Evolutionary conservation across 2,888 invertebrate species (phyloP), one percentile per base, ranked within the genome.

Genomic region (Trilocha varians): DNA sequence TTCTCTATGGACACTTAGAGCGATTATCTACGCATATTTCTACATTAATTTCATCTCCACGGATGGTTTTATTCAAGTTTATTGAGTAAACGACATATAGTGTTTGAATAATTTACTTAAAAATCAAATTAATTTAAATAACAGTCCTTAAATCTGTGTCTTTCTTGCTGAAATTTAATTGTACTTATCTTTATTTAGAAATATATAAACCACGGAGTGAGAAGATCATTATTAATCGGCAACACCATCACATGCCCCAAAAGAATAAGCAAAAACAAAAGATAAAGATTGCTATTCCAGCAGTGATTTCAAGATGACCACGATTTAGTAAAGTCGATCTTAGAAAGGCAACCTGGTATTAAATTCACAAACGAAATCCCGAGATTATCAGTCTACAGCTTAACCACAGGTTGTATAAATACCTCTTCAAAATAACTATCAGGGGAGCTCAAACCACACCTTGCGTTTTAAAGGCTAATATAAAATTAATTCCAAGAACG

Each of bases 391-490:
- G 70, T 76, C 75, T 72, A 76, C 65, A 72, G 53, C 65, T 66
- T 80, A 82, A 83, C 70, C 71, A 79, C 71, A 59, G 82, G 79
- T 75, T 77, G 59, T 66, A 65, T 63, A 72, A 80, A 77, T 70
- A 67, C 63, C 73, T 77, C 78, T 74, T 75, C 72, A 73, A 73
- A 74, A 72, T 80, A 83, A 82, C 71, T 74, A 78, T 75, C 65
- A 67, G 68, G 65, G 67, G 62, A 62, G 16, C 38, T 13, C 38
- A 73, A 79, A 80, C 82, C 82, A 79, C 85, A 82, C 84, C 84
- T 84, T 83, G 78, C 74, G 78, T 84, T 83, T 82, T 76, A 82
- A 85, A 83, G 73, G 75, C 79, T 84, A 83, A 84, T 84, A 84
- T 79, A 76, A 83, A 83, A 84, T 84, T 85, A 85, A 84, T 85